phyloP scores from a whole-genome alignment of 2,888 invertebrate genomes.

The Rotaria socialis region DNA sequence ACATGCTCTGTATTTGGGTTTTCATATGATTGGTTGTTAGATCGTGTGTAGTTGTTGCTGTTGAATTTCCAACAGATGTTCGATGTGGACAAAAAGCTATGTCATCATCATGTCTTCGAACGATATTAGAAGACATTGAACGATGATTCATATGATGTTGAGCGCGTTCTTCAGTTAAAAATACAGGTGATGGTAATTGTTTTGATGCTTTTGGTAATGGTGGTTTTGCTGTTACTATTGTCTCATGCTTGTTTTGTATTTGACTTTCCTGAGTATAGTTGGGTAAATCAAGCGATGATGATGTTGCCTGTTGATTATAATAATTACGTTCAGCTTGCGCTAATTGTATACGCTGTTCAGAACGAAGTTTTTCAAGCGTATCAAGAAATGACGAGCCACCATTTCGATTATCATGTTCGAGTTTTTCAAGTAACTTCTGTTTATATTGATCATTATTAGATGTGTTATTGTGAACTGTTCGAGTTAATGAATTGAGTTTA shows the following conservation, averaged over 20 bases:
- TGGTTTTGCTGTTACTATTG: background rate
- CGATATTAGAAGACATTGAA: background rate
- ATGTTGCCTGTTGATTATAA: background rate
- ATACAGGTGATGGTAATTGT: background rate
- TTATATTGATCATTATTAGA: background rate
- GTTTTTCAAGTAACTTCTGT: background rate
- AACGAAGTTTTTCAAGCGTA: background rate
- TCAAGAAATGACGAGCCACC: background rate
- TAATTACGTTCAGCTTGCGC: background rate
- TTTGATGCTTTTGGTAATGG: background rate
- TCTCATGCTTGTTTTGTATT: background rate
- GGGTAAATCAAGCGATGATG: background rate
- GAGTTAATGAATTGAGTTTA: background rate
- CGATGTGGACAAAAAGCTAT: constrained; percentile 21
- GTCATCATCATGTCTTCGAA: constrained; percentile 20
- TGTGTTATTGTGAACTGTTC: background rate
- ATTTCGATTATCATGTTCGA: background rate
- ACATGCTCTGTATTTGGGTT: background rate
- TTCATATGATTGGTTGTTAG: background rate
- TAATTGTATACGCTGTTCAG: background rate
- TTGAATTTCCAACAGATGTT: background rate
- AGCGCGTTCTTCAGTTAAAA: background rate
- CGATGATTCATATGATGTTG: background rate
- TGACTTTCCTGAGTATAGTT: background rate
- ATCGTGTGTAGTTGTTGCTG: constrained; percentile 3